A percentile compares a stretch with the other conserved stretches of the same genome.
Conservation (phyloP, 2,113 vertebrate genomes). For the Hiodon alosoides region DNA sequence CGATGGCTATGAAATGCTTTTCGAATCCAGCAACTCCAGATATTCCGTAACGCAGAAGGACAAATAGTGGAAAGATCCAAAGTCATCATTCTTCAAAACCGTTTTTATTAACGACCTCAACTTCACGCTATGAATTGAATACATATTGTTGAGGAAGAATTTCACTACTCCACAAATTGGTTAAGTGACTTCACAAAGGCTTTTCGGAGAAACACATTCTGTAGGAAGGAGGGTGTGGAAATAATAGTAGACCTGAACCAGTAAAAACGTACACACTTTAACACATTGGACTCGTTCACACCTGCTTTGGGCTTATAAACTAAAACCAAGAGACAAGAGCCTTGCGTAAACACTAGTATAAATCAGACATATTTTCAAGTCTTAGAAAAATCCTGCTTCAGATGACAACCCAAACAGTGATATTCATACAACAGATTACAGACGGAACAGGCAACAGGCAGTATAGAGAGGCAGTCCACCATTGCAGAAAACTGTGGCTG, state of each 20-base stretch:
- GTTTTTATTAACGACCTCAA: slow-evolving; percentile 21
- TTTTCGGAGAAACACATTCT: background rate
- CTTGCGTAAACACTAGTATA: slow-evolving; percentile 11
- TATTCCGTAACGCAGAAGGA: no score
- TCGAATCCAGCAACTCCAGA: background rate
- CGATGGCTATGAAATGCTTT: background rate
- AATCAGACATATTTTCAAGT: background rate
- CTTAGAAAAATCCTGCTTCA: background rate
- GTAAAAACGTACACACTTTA: background rate
- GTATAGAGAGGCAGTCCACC: slow-evolving; percentile 32
- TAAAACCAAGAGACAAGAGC: slow-evolving; percentile 1
- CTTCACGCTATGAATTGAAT: slow-evolving; percentile 6
- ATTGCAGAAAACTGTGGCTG: slow-evolving; percentile 6
- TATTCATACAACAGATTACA: slow-evolving; percentile 21
- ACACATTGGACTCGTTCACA: background rate
- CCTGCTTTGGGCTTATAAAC: background rate
- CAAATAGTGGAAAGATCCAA: background rate
- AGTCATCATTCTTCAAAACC: slow-evolving; percentile 16
- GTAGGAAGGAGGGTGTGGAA: background rate
- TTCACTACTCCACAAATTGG: background rate
- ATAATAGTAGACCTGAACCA: no score
- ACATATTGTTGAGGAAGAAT: background rate
- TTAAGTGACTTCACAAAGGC: background rate
- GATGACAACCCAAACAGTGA: background rate
- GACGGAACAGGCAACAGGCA: slow-evolving; percentile 20